A percentile compares a stretch with the other conserved stretches of the same genome.
phyloP scores from a whole-genome alignment of 2,888 invertebrate genomes.

The Dynastes maya region DNA sequence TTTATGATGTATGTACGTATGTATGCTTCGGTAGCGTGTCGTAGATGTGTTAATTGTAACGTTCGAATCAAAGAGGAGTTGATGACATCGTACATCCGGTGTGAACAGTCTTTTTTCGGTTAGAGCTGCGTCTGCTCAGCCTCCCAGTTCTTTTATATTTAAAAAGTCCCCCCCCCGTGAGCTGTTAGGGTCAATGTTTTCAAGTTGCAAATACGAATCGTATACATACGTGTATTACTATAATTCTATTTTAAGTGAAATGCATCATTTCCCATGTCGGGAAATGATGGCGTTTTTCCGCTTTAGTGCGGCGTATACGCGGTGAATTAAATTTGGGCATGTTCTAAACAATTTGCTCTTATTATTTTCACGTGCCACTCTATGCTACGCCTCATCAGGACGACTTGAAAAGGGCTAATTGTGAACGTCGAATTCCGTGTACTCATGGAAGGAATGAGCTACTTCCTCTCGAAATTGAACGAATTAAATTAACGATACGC shows the following conservation, averaged over 20 bases:
- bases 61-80: slow-evolving; percentile 40
- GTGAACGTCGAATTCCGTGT: slow-evolving; percentile 19
- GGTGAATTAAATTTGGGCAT: no score
- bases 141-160: slow-evolving; percentile 43
- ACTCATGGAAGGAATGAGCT: slow-evolving; percentile 22
- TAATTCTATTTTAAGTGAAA: no score
- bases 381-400: no score
- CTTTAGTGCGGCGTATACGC: no score
- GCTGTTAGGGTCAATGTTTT: slow-evolving; percentile 44
- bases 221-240: neutral
- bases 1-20: neutral
- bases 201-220: slow-evolving; percentile 48
- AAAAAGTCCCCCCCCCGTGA: slow-evolving; percentile 42
- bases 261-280: no score
- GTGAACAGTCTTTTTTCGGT: slow-evolving; percentile 58
- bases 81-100: slow-evolving; percentile 62
- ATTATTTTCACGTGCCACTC: no score
- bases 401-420: neutral
- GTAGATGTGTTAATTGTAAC: slow-evolving; percentile 41
- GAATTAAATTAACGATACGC: slow-evolving; percentile 32
- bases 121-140: slow-evolving; percentile 8
- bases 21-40: neutral
- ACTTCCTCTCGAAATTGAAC: slow-evolving; percentile 33
- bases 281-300: no score
- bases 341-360: no score